Evolutionary conservation across 2,888 invertebrate genomes (phyloP), one percentile per base, ranked within the genome.

Genomic region (Hedya salicella): DNA sequence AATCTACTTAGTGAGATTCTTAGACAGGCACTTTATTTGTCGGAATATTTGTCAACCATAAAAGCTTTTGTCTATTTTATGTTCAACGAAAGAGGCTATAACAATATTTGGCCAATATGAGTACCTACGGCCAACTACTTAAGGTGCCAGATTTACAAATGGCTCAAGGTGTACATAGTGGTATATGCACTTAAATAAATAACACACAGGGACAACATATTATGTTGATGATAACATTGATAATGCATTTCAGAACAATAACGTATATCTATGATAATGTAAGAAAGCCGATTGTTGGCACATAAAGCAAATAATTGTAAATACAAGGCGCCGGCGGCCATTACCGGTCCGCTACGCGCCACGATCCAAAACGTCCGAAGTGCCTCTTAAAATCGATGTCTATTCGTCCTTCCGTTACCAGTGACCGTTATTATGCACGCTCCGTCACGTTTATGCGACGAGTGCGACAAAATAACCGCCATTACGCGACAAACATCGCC

Each of bases 251-350:
- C 82, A 82, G 21, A 21, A 48, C 17, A 16, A 8, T 48, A 48
- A 21, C 21, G 21, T 25, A 1, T 1, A 25, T 25, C 25, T 48
- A 21, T 17, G n/a, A 32, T 32, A 44, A 32, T 19, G 17, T 54
- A 84, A 85, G 82, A 85, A 86, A 87, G 80, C 85, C 83, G 89
- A 89, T 89, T 83, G 83, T 82, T 76, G 78, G 82, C 78, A 85
- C 88, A 90, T 89, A 90, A 91, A 90, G 89, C 88, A 87, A 89
- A 88, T 84, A 86, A 84, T 85, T 86, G 89, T 91, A 90, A 91
- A 90, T 91, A 89, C 88, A 89, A 85, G 78, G 77, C 78, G 61
- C 66, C 66, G 49, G 39, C 82, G 78, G 81, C 89, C 86, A 89
- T 91, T 91, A 89, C 83, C 78, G 77, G 57, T n/a, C 57, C 30